These are phyloP conservation scores for Hippocampus comes DNA, from an alignment of 2,113 vertebrate genomes.

Conservation along the genomic window DNA sequence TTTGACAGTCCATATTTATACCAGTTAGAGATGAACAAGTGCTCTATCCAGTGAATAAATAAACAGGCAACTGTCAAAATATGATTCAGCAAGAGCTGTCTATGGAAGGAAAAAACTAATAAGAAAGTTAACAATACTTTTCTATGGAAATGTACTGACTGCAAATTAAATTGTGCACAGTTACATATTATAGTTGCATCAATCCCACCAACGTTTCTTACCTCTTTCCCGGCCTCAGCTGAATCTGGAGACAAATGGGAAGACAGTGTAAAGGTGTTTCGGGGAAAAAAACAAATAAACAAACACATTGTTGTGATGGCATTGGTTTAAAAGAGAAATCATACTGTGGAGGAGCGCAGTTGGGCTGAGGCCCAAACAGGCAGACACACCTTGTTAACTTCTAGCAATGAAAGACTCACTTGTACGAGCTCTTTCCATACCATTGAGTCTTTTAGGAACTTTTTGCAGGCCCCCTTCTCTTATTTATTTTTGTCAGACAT, in stretches of 20 bases:
- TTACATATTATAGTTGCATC: too few species aligned
- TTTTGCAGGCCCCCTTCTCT: neutral
- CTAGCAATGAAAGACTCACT: constrained; percentile 50
- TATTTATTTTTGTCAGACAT: neutral
- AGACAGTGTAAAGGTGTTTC: neutral
- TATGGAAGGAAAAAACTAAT: too few species aligned
- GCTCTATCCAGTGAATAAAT: too few species aligned
- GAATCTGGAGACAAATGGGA: constrained; percentile 46
- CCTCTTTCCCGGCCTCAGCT: constrained; percentile 54
- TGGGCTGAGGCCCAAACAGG: constrained; percentile 39
- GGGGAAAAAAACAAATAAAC: neutral
- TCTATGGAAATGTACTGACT: too few species aligned
- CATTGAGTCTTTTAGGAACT: neutral
- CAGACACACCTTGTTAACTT: constrained; percentile 36
- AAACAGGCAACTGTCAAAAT: too few species aligned
- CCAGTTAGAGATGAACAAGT: too few species aligned
- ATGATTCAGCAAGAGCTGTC: too few species aligned
- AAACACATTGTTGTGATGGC: neutral
- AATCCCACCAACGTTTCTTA: neutral
- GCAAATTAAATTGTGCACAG: too few species aligned
- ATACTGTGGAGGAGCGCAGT: neutral
- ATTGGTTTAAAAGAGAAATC: neutral
- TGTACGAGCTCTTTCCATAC: too few species aligned
- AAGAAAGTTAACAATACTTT: too few species aligned
- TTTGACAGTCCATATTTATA: too few species aligned